phyloP scores from a whole-genome alignment of 2,888 invertebrate genomes.

The Diarsia brunnea region DNA sequence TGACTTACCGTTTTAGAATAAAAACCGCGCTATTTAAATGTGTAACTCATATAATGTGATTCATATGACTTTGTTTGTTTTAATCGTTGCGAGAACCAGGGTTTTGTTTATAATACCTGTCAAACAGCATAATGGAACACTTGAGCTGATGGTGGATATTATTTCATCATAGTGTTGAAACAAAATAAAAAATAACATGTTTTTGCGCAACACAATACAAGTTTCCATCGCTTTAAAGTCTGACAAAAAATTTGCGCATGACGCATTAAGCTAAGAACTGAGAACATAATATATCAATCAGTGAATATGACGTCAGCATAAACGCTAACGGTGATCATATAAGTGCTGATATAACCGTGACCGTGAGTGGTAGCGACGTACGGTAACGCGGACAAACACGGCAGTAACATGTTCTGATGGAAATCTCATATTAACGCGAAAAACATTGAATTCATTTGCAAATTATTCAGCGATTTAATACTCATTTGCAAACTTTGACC shows the following conservation, averaged over 20 bases:
- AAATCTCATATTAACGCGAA: constrained; percentile 46
- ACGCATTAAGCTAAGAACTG: constrained; percentile 58
- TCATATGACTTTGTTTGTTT: constrained; percentile 47
- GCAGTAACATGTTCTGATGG: constrained; percentile 31
- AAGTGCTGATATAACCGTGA: constrained; percentile 66
- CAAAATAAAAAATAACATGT: constrained; percentile 8
- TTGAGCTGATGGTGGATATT: constrained; percentile 11
- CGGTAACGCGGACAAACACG: constrained; percentile 46
- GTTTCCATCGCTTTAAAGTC: constrained; percentile 16
- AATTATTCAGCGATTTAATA: constrained; percentile 23
- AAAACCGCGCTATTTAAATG: constrained; percentile 85
- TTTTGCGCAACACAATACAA: constrained; percentile 16
- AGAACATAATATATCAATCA: constrained; percentile 57
- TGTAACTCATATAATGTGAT: constrained; percentile 67
- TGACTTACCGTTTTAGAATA: constrained; percentile 90
- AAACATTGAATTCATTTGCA: constrained; percentile 45
- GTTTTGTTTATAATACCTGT: constrained; percentile 34
- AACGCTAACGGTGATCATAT: constrained; percentile 72
- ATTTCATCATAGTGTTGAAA: constrained; percentile 25
- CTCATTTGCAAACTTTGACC: constrained; percentile 21
- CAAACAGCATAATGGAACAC: constrained; percentile 10
- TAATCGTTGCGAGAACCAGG: constrained; percentile 29
- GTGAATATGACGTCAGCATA: constrained; percentile 67
- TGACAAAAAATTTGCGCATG: constrained; percentile 42
- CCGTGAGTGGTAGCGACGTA: constrained; percentile 50